Conservation (phyloP, 2,888 invertebrate genomes). For the Eupelmus urozonus region DNA sequence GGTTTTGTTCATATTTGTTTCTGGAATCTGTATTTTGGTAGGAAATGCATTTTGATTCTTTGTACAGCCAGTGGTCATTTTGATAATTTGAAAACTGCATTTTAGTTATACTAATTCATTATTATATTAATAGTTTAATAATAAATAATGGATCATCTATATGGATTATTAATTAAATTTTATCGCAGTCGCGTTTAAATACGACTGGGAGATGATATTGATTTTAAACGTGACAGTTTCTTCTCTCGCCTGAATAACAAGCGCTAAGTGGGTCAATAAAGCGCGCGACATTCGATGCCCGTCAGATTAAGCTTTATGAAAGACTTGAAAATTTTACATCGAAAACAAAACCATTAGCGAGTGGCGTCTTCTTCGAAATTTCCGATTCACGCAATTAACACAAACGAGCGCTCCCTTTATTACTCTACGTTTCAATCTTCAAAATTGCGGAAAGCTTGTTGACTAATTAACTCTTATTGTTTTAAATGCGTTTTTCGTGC, state of each 20-base stretch:
- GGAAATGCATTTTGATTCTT: constrained; percentile 35
- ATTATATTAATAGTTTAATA: neutral
- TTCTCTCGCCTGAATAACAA: constrained; percentile 32
- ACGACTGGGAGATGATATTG: constrained; percentile 21
- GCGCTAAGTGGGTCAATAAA: constrained; percentile 42
- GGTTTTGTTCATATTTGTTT: constrained; percentile 18
- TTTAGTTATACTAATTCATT: neutral
- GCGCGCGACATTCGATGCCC: neutral
- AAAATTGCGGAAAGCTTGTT: neutral
- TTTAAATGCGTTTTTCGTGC: neutral
- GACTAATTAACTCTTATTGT: neutral
- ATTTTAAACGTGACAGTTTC: constrained; percentile 27
- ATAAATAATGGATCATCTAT: neutral
- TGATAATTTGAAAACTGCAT: neutral
- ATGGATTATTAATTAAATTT: constrained; percentile 26
- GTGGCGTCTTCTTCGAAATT: neutral
- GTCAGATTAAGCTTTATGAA: constrained; percentile 21
- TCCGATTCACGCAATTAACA: too few species aligned
- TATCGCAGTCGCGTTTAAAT: neutral
- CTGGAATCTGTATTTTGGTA: constrained; percentile 21
- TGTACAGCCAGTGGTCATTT: neutral
- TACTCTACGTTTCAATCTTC: too few species aligned
- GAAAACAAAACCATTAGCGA: constrained; percentile 41
- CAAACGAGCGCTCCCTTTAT: too few species aligned
- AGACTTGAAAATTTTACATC: constrained; percentile 8